Evolutionary conservation across 1,140 invertebrate genomes (phyloP), one percentile per base, ranked within the genome.

Genomic region (Drosophila azteca): DNA sequence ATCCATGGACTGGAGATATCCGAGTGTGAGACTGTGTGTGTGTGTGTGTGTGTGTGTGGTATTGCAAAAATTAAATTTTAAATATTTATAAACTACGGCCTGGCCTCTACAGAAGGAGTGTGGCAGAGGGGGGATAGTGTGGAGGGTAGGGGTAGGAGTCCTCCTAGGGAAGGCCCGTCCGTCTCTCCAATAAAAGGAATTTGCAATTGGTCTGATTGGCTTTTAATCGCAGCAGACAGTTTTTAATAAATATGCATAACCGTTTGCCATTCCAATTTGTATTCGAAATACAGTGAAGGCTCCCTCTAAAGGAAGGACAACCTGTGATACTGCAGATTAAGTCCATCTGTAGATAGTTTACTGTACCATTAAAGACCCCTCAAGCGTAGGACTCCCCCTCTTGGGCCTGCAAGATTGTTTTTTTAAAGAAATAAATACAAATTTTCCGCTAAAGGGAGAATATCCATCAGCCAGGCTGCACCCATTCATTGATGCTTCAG

Each of bases 161-260:
- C 35, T 61, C 66, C 62, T 55, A 59, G 66, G 59, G 74, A 13
- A 9, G 31, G 31, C 31, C 3, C 3, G 22, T 2, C 31, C 31
- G 9, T 3, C 35, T 3, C 35, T 39, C 31, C 83, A 87, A 87
- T 87, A 87, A 87, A 87, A 83, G 83, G 82, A 88, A 85, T 85
- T 85, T 81, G 74, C 82, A 85, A 85, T 87, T 87, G 82, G 83
- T 81, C 75, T 79, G 83, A 87, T 87, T 87, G 82, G 83, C 82
- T 87, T 87, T 87, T 87, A 87, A 87, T 87, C 82, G 82, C 83
- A 79, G 79, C 76, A 87, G 82, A 87, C 82, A 88, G 79, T 88
- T 87, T 87, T 87, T 87, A 87, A 87, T 88, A 87, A 87, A 87
- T 87, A 87, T 87, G 83, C 83, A 85, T 85, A 87, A 87, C 82